Evolutionary conservation across 92 coral and sea anemone genomes (phyloP).

Genomic region (Zoanthus gigantus): DNA sequence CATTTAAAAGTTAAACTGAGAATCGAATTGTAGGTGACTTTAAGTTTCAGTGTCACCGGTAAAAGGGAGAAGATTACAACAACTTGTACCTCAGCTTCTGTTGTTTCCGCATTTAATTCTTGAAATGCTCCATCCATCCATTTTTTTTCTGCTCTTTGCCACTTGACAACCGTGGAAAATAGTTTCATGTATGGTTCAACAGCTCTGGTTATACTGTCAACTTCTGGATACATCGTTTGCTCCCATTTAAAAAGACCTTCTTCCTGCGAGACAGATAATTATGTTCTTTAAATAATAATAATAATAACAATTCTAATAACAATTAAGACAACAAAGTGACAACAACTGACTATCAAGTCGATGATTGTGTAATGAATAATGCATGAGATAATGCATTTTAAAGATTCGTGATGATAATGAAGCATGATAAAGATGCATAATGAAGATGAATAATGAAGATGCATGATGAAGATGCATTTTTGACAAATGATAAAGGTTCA

Average conservation of each 20-base stretch:
- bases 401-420: too few species aligned
- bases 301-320: too few species aligned
- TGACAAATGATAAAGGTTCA: background rate
- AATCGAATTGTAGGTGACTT: background rate
- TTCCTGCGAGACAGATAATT: slow-evolving; percentile 62
- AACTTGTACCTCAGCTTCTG: slow-evolving; percentile 90
- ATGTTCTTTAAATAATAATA: too few species aligned
- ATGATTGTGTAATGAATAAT: too few species aligned
- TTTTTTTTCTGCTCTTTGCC: slow-evolving; percentile 99
- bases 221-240: slow-evolving; percentile 94
- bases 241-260: slow-evolving; percentile 99
- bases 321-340: background rate
- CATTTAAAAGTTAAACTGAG: too few species aligned
- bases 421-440: background rate
- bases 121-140: slow-evolving; percentile 99
- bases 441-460: background rate
- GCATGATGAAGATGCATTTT: too few species aligned
- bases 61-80: background rate
- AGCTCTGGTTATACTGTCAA: slow-evolving; percentile 85
- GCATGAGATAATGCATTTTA: too few species aligned
- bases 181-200: slow-evolving; percentile 97
- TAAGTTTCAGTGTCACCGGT: background rate
- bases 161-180: slow-evolving; percentile 90
- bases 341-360: background rate
- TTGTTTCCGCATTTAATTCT: slow-evolving; percentile 92